phyloP scores from a whole-genome alignment of 2,888 invertebrate genomes.

The Drosophila multiciliata region DNA sequence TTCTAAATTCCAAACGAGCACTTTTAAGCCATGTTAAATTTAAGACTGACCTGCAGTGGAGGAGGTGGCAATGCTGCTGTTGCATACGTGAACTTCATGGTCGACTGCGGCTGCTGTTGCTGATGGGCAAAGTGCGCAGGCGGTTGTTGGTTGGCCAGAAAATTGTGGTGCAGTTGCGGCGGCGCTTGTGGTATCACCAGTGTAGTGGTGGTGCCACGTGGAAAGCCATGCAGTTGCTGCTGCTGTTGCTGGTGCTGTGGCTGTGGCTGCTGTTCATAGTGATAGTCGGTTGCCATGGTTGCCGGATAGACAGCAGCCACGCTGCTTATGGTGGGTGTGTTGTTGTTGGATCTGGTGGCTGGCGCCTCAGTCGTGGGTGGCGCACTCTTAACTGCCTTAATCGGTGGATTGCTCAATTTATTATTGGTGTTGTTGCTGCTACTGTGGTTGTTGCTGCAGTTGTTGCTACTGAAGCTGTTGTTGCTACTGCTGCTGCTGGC shows the following conservation, averaged over 20 bases:
- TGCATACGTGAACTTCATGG: conserved; percentile 77
- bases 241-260: conserved; percentile 42
- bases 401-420: conserved; percentile 75
- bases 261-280: conserved; percentile 59
- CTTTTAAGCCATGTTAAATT: not conserved
- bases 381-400: conserved; percentile 66
- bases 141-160: conserved; percentile 52
- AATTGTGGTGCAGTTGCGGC: conserved; percentile 55
- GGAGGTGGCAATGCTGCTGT: conserved; percentile 77
- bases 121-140: conserved; percentile 54
- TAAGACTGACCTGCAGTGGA: conserved; percentile 79
- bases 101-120: conserved; percentile 60
- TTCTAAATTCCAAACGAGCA: not conserved
- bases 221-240: conserved; percentile 50
- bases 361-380: conserved; percentile 71
- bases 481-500: conserved; percentile 28
- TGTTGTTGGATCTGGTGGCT: conserved; percentile 60
- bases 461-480: conserved; percentile 37
- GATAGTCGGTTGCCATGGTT: conserved; percentile 61
- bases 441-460: conserved; percentile 22
- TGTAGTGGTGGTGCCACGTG: conserved; percentile 51
- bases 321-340: conserved; percentile 70
- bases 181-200: conserved; percentile 70
- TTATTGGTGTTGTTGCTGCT: conserved; percentile 26
- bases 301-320: conserved; percentile 58